phyloP scores from a whole-genome alignment of 1,140 invertebrate genomes.

The Saxidomus purpurata region DNA sequence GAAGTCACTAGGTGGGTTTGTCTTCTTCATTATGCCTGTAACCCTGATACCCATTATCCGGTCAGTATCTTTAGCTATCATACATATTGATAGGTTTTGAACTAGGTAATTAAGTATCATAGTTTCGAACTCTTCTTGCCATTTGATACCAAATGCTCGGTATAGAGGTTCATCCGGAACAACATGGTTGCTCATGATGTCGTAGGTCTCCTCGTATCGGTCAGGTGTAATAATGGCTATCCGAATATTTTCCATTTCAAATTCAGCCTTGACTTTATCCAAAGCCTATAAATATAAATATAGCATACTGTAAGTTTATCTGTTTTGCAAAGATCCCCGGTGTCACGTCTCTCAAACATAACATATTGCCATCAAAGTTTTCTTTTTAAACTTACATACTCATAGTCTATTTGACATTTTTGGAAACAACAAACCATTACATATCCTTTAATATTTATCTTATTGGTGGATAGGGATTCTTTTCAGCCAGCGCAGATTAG shows the following conservation, averaged over 20 bases:
- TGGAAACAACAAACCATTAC: background rate
- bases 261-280: constrained; percentile 27
- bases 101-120: background rate
- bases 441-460: no score
- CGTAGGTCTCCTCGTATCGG: constrained; percentile 40
- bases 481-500: no score
- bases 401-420: background rate
- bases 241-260: constrained; percentile 26
- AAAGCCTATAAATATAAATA: constrained; percentile 15
- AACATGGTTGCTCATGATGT: constrained; percentile 25
- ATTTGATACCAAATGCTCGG: constrained; percentile 29
- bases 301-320: no score
- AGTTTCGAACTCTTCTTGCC: constrained; percentile 23
- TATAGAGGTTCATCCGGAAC: constrained; percentile 13
- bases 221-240: constrained; percentile 49
- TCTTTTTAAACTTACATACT: background rate
- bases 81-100: constrained; percentile 6
- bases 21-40: background rate
- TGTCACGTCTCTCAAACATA: background rate
- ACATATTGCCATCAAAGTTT: background rate
- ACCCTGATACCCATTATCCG: constrained; percentile 41
- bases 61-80: background rate
- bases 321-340: no score
- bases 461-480: no score
- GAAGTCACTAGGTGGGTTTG: constrained; percentile 20